These are phyloP conservation scores for Aptenodytes patagonicus DNA, from an alignment of 2,113 vertebrate genomes.

Conservation along the genomic window DNA sequence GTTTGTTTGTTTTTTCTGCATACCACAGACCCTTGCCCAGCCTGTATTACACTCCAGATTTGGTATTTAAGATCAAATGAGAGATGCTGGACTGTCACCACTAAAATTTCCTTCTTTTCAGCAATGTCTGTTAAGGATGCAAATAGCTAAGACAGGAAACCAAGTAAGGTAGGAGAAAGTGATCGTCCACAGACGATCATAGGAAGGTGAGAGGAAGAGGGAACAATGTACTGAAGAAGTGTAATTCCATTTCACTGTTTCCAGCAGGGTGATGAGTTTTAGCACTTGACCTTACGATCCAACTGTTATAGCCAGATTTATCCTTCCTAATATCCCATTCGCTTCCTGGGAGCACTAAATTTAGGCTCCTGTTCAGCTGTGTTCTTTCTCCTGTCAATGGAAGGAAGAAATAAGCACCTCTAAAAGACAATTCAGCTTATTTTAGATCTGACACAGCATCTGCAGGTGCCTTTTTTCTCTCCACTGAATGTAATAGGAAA, in stretches of 20 bases:
- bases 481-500: neutral
- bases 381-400: conserved; percentile 41
- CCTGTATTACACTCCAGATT: neutral
- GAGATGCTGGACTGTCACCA: neutral
- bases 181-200: neutral
- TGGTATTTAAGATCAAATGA: neutral
- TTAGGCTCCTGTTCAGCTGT: conserved; percentile 33
- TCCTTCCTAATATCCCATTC: conserved; percentile 42
- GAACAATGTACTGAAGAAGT: neutral
- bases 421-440: conserved; percentile 61
- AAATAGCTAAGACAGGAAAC: neutral
- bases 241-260: conserved; percentile 38
- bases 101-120: neutral
- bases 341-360: conserved; percentile 49
- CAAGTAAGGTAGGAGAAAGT: neutral
- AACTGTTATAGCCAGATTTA: conserved; percentile 37
- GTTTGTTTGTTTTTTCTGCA: neutral
- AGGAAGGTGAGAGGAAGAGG: neutral
- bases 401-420: conserved; percentile 43
- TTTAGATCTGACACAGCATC: conserved; percentile 54
- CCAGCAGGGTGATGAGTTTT: conserved; percentile 29
- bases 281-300: conserved; percentile 46
- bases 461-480: conserved; percentile 16
- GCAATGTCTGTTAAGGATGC: neutral
- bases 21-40: neutral